Evolutionary conservation across 2,113 vertebrate species (phyloP).

Genomic region (Montifringilla adamsi): DNA sequence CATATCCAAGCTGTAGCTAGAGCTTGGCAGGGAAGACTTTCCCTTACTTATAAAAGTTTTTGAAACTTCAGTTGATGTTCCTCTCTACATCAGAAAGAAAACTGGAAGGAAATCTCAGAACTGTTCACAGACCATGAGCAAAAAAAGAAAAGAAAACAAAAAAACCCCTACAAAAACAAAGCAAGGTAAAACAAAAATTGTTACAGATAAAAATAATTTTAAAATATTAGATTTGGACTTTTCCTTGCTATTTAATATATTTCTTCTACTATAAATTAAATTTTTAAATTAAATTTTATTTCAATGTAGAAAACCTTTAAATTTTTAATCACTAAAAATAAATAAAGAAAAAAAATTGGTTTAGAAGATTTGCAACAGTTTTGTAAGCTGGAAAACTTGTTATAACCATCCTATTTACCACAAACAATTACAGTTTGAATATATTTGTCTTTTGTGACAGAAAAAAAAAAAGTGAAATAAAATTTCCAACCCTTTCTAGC

Average conservation of each 20-base stretch:
- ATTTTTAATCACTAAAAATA: neutral
- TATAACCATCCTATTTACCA: neutral
- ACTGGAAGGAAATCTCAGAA: neutral
- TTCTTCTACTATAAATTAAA: neutral
- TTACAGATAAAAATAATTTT: neutral
- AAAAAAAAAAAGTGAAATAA: neutral
- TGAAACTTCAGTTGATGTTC: neutral
- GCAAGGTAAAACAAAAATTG: neutral
- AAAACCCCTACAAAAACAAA: neutral
- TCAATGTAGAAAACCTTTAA: neutral
- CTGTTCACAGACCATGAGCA: neutral
- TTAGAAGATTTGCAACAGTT: neutral
- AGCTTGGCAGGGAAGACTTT: conserved; percentile 2
- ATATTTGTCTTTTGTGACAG: neutral
- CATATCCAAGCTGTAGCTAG: neutral
- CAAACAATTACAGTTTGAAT: neutral
- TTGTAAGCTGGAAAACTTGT: neutral
- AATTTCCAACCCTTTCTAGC: neutral
- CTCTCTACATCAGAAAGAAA: neutral
- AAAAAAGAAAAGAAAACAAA: neutral
- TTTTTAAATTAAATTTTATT: neutral
- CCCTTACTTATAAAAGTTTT: neutral
- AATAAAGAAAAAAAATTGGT: neutral
- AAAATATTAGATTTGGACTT: neutral
- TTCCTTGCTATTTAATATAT: neutral